Evolutionary conservation across 2,113 vertebrate species (phyloP).

Genomic region (Neogobius melanostomus): DNA sequence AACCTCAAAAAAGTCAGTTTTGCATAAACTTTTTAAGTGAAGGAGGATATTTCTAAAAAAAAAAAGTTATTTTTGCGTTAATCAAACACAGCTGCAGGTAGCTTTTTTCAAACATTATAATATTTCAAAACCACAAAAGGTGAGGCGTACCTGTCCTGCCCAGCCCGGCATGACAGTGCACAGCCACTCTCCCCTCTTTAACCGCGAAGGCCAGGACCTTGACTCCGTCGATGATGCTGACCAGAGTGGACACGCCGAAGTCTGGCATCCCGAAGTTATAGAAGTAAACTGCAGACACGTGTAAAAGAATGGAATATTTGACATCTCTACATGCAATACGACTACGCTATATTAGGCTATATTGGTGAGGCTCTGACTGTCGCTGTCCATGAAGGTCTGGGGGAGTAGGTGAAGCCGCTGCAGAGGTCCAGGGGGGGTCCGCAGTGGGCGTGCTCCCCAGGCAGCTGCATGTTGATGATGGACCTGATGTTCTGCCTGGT

Average conservation of each 20-base stretch:
- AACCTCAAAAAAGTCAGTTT: too few species aligned
- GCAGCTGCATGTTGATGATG: conserved; percentile 81
- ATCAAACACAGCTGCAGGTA: too few species aligned
- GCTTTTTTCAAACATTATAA: too few species aligned
- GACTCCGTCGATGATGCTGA: conserved; percentile 76
- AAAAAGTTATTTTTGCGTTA: too few species aligned
- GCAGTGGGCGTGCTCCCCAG: conserved; percentile 81
- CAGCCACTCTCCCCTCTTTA: conserved; percentile 77
- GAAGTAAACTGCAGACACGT: conserved; percentile 76
- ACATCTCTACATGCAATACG: too few species aligned
- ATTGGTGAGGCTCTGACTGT: conserved; percentile 67
- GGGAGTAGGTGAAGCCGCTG: conserved; percentile 82
- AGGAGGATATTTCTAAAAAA: too few species aligned
- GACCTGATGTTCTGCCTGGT: conserved; percentile 78
- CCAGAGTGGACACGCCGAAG: conserved; percentile 76
- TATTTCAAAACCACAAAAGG: neutral
- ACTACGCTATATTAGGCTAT: too few species aligned
- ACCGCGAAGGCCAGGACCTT: conserved; percentile 81
- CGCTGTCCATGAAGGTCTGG: conserved; percentile 81
- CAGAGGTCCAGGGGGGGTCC: conserved; percentile 73
- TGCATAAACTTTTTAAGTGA: too few species aligned
- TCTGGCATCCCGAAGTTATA: conserved; percentile 85
- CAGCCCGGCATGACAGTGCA: conserved; percentile 83
- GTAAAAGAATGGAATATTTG: conserved; percentile 3
- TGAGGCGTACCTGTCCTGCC: conserved; percentile 75